A percentile compares a stretch with the other conserved stretches of the same genome.
Conservation (phyloP, 2,113 vertebrate species). For the Otus sunia region DNA sequence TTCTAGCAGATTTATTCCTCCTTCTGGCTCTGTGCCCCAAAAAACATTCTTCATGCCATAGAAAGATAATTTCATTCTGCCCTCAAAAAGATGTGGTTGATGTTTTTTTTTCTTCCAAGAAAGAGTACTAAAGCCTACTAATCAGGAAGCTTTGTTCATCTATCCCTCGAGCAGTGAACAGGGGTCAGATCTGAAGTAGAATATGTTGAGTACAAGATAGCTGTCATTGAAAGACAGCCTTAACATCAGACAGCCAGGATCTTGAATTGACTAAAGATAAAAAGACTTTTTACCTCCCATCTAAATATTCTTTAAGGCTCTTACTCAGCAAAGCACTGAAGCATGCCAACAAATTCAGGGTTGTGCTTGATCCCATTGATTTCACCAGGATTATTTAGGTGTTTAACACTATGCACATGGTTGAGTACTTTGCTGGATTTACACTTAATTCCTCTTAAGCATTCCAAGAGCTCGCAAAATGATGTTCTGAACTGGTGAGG, state of each 20-base stretch:
- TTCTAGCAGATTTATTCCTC: slow-evolving; percentile 11
- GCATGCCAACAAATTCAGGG: not conserved
- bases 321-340: not conserved
- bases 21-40: slow-evolving; percentile 23
- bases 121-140: not conserved
- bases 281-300: not conserved
- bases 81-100: not conserved
- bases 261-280: not conserved
- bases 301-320: not conserved
- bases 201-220: not conserved
- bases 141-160: not conserved
- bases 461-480: not conserved
- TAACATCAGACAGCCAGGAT: not conserved
- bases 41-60: slow-evolving; percentile 13
- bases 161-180: not conserved
- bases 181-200: not conserved
- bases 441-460: not conserved
- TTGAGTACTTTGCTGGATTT: not conserved
- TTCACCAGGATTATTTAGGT: not conserved
- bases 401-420: not conserved
- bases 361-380: not conserved
- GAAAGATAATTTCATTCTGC: slow-evolving; percentile 15
- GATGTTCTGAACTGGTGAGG: not conserved
- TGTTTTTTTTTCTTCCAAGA: not conserved
- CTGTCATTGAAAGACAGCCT: not conserved